A percentile compares a stretch with the other conserved stretches of the same genome.
Evolutionary conservation across 2,113 vertebrate species (phyloP).

Genomic region (Leucopternis melanops): DNA sequence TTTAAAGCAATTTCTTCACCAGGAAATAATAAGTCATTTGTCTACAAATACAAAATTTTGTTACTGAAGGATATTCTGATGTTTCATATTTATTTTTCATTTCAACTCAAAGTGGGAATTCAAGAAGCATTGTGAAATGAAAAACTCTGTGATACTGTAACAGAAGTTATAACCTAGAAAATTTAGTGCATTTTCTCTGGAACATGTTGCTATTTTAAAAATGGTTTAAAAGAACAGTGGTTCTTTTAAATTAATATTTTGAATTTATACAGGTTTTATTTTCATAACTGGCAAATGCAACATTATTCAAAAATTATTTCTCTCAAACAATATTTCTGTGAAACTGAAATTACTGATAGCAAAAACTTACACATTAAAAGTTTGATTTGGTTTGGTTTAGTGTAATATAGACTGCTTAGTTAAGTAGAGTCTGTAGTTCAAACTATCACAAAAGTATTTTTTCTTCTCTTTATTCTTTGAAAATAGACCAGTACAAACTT

Average conservation of each 20-base stretch:
- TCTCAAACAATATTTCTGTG: neutral
- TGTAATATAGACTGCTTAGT: neutral
- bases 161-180: neutral
- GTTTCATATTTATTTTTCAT: neutral
- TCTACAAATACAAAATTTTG: neutral
- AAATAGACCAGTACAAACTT: neutral
- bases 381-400: neutral
- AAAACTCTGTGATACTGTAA: neutral
- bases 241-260: neutral
- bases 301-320: neutral
- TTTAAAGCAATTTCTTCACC: neutral
- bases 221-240: neutral
- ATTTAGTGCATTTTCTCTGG: neutral
- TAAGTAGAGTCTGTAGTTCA: neutral
- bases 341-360: neutral
- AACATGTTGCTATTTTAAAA: neutral
- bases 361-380: neutral
- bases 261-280: neutral
- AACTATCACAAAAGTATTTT: neutral
- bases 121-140: neutral
- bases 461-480: neutral
- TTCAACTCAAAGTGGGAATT: neutral
- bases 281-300: neutral
- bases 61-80: neutral
- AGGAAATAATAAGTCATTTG: neutral